These are phyloP conservation scores for Thaleichthys pacificus DNA, from an alignment of 2,797 vertebrate genomes.

Conservation along the genomic window DNA sequence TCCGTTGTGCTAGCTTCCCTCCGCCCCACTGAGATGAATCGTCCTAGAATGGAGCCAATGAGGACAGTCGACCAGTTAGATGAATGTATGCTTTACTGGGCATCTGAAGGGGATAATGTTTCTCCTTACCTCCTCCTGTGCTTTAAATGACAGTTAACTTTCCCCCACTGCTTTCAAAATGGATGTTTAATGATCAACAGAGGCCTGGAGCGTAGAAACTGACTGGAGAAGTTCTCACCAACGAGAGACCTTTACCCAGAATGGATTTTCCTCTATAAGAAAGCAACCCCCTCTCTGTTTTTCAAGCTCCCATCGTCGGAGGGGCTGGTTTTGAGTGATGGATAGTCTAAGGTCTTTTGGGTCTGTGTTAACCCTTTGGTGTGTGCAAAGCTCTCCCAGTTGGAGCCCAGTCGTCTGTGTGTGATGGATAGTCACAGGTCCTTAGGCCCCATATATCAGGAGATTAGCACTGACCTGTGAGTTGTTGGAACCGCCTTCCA, in stretches of 20 bases:
- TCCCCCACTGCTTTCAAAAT: slow-evolving; percentile 72
- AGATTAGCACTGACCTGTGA: slow-evolving; percentile 79
- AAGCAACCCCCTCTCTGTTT: slow-evolving; percentile 38
- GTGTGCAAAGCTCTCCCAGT: slow-evolving; percentile 58
- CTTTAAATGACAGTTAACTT: slow-evolving; percentile 74
- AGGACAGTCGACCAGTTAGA: slow-evolving; percentile 58
- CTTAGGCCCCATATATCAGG: slow-evolving; percentile 75
- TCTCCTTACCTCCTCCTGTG: slow-evolving; percentile 59
- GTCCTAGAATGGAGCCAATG: slow-evolving; percentile 52
- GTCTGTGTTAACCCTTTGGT: slow-evolving; percentile 71
- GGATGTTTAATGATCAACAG: slow-evolving; percentile 76
- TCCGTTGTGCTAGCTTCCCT: slow-evolving; percentile 40
- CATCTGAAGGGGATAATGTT: slow-evolving; percentile 35
- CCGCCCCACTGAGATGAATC: slow-evolving; percentile 58
- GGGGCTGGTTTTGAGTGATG: slow-evolving; percentile 70
- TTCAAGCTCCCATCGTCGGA: slow-evolving; percentile 46
- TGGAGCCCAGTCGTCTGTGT: slow-evolving; percentile 58
- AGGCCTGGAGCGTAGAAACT: slow-evolving; percentile 56
- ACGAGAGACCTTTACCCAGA: slow-evolving; percentile 11
- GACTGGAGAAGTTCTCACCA: slow-evolving; percentile 49
- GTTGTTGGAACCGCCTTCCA: slow-evolving; percentile 67
- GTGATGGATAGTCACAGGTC: slow-evolving; percentile 77
- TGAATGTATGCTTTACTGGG: slow-evolving; percentile 43
- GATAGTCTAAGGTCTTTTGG: slow-evolving; percentile 68
- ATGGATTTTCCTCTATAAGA: slow-evolving; percentile 36